Evolutionary conservation across 2,888 invertebrate genomes (phyloP).

Genomic region (Calameuta filiformis): DNA sequence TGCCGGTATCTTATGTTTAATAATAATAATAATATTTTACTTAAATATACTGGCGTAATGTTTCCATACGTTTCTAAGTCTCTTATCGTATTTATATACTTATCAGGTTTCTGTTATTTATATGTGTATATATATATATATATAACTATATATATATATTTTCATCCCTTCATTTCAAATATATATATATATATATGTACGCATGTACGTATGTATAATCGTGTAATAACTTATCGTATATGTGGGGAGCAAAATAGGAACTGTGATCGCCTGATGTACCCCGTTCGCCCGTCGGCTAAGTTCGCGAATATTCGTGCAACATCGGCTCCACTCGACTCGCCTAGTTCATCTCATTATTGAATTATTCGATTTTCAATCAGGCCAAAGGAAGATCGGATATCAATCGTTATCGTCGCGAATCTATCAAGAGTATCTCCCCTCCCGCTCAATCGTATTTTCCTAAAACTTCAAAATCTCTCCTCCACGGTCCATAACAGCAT

Average conservation of each 20-base stretch:
- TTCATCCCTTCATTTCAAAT: conserved; percentile 12
- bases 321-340: too few species aligned
- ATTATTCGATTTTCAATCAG: too few species aligned
- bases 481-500: too few species aligned
- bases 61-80: conserved; percentile 12
- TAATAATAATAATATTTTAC: not conserved
- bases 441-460: too few species aligned
- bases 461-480: too few species aligned
- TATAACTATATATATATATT: conserved; percentile 5
- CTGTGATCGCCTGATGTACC: conserved; percentile 61
- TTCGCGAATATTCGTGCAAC: not conserved
- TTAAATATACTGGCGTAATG: not conserved
- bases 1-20: not conserved
- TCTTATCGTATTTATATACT: conserved; percentile 14
- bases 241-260: conserved; percentile 57
- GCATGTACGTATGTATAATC: conserved; percentile 17
- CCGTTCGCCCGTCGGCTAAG: conserved; percentile 19
- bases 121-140: conserved; percentile 10
- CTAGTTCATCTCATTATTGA: too few species aligned
- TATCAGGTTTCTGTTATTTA: conserved; percentile 18
- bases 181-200: conserved; percentile 20
- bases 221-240: conserved; percentile 23
- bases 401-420: too few species aligned
- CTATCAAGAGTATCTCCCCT: too few species aligned
- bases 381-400: too few species aligned